A percentile compares a stretch with the other conserved stretches of the same genome.
Evolutionary conservation across 2,888 invertebrate genomes (phyloP).

Genomic region (Pemphredon lugubris): DNA sequence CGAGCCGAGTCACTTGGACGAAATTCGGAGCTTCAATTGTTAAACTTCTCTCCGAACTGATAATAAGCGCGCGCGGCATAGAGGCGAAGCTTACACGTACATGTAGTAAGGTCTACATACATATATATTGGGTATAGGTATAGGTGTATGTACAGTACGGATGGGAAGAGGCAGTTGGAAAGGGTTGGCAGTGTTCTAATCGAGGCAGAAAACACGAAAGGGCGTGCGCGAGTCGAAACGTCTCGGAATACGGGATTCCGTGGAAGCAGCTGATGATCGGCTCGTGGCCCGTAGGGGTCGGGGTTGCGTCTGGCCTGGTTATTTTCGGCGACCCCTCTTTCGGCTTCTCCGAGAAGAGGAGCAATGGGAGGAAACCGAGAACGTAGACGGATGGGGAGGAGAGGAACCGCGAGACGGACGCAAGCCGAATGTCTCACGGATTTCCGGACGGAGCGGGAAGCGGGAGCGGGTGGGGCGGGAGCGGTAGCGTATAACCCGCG

Average conservation of each 20-base stretch:
- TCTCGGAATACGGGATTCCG: conserved; percentile 36
- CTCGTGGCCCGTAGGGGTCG: conserved; percentile 29
- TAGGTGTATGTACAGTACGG: no score
- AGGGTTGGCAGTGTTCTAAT: conserved; percentile 12
- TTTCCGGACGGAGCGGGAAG: conserved; percentile 49
- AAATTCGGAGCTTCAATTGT: conserved; percentile 24
- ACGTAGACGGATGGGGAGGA: conserved; percentile 24
- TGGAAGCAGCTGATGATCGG: conserved; percentile 53
- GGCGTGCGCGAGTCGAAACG: neutral
- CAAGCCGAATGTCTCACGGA: conserved; percentile 57
- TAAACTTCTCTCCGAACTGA: neutral
- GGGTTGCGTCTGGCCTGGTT: conserved; percentile 51
- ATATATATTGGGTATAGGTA: no score
- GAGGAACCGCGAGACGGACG: conserved; percentile 28
- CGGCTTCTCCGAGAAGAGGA: conserved; percentile 1
- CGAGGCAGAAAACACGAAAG: neutral
- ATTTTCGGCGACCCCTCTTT: conserved; percentile 43
- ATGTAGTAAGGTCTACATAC: no score
- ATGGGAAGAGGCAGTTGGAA: no score
- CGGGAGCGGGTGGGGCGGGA: no score
- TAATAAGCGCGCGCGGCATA: no score
- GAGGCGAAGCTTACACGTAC: no score
- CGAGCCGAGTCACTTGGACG: conserved; percentile 7
- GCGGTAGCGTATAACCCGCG: conserved; percentile 38
- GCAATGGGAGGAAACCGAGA: conserved; percentile 28